Evolutionary conservation across 2,888 invertebrate species (phyloP), one percentile per base, ranked within the genome.

Genomic region (Polymixis lichenea): DNA sequence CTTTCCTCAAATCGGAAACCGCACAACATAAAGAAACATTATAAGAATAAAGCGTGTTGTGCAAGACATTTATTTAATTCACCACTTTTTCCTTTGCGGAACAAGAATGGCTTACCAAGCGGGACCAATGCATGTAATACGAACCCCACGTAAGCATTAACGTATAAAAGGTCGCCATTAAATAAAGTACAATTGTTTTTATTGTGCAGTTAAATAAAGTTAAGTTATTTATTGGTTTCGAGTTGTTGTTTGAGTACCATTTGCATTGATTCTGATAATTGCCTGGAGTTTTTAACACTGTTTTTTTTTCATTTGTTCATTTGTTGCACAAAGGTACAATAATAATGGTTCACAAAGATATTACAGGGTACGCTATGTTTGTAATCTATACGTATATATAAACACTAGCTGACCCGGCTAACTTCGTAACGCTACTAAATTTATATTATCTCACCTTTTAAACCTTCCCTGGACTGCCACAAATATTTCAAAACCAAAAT

Each of bases 131-230:
- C 78, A 78, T 77, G 58, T 82, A 62, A 77, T 46, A 38, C 11
- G 78, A 19, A 64, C 62, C 71, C 65, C 83, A 78, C 83, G 83
- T 83, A 83, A 81, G 68, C 79, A 78, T 78, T 81, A 81, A 81
- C 67, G 81, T 65, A 78, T 69, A 81, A 73, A 81, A 83, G 68
- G 83, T 68, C 46, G 56, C 78, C 60, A 78, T 83, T 73, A 78
- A 81, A 83, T 81, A 83, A 83, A 78, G 38, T 60, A 83, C 78
- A 83, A 73, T 73, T 78, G 83, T 83, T 78, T 81, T 81, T 78
- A 83, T 78, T 73, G 83, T 73, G 83, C 79, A 78, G 64, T 81
- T 83, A 81, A 68, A 56, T 81, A 68, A 80, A 80, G 81, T 78
- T 73, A 58, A 69, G 68, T 65, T 82, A 81, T 83, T 81, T 81